Base-by-base conservation (phyloP, 1,140 invertebrate species). In the Prorops nasuta region DNA sequence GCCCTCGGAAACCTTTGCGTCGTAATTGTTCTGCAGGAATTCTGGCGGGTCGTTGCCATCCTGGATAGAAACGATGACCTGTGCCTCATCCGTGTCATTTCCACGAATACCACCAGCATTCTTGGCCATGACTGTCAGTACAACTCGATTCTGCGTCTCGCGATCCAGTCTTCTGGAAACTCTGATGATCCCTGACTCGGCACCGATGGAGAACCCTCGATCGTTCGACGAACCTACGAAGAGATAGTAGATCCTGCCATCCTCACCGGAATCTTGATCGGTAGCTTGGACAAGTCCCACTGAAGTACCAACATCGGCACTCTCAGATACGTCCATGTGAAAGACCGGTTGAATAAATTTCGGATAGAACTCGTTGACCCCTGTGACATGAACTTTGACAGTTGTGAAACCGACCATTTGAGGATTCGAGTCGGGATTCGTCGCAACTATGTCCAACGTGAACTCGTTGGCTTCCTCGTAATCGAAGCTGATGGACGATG, bases 31-130 rank as follows among this genome's bases (percentile, higher is more conserved):
- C 57, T 90, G 81, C 8, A 88, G 69, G 69, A 98, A 98, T 71
- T 94, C 90, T 0, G 94, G 94, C 2, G 94, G 92, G 80, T 97
- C 94, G 66, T 97, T 97, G 3, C 94, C 93, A 72, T 97, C 94
- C 79, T 96, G 91, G 44, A 97, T 91, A 1, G 88, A 90, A 46
- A 98, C 89, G 19, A 92, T 91, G 0, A 98, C 89, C 74, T 93
- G 91, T 3, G 94, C 94, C 71, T 94, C 92, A 70, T 97, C 94
- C 0, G 93, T 96, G 65, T 98, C 94, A 73, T 97, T 96, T 7
- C 93, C 93, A 32, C 87, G 80, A 50, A 97, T 94, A 19, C 92
- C 90, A 7, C 94, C 94, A 35, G 84, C 84, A 71, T 98, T 98
- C 77, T 98, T 98, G 0, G 94, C 94, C 79, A 98, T 84, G 0